Conservation (phyloP, 2,888 invertebrate genomes). For the Erebia aethiops region DNA sequence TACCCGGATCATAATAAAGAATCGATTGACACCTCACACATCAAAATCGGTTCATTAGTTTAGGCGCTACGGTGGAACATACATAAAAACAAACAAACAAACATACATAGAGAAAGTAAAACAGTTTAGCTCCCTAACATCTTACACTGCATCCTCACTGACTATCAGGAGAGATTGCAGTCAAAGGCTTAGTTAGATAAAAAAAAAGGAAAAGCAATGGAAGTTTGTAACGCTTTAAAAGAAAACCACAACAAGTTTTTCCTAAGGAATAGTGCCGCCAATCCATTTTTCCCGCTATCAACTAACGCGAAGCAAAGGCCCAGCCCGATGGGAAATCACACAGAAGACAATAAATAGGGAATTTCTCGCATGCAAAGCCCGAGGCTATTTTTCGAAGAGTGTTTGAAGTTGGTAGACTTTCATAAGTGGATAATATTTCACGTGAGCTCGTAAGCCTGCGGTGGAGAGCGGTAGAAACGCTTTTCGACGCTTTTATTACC, state of each 20-base stretch:
- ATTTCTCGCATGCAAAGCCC: conserved; percentile 41
- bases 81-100: too few relatives aligned
- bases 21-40: too few relatives aligned
- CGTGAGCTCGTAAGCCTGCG: conserved; percentile 32
- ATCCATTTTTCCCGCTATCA: conserved; percentile 23
- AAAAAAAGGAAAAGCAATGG: not conserved
- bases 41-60: too few relatives aligned
- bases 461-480: conserved; percentile 24
- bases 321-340: conserved; percentile 50
- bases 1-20: too few relatives aligned
- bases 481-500: conserved; percentile 27
- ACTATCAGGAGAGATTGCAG: too few relatives aligned
- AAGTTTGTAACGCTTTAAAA: not conserved
- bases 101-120: too few relatives aligned
- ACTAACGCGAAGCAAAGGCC: conserved; percentile 20
- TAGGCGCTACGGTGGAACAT: too few relatives aligned
- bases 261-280: not conserved
- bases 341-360: conserved; percentile 48
- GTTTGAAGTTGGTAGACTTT: conserved; percentile 36
- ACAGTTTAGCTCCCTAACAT: too few relatives aligned
- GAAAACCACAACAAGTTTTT: too few relatives aligned
- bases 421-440: conserved; percentile 40
- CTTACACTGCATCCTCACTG: too few relatives aligned
- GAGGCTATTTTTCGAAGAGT: conserved; percentile 26
- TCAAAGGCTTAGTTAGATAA: not conserved